Evolutionary conservation across 2,113 vertebrate genomes (phyloP), one percentile per base, ranked within the genome.

Genomic region (Stictonetta naevosa): DNA sequence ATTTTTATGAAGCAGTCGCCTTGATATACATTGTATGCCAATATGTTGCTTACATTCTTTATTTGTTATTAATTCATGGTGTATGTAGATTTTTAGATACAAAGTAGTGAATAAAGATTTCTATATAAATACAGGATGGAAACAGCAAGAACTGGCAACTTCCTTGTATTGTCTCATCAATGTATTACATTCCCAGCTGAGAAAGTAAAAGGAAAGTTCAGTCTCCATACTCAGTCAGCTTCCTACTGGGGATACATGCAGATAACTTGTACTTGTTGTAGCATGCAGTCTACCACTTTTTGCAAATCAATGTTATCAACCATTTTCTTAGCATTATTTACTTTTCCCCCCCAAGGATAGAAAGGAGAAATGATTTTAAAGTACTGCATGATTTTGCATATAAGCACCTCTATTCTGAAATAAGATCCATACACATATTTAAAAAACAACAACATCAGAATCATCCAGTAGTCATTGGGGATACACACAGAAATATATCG

Each of bases 1-100:
- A 21, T 21, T 66, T 76, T 62, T 34, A 64, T 36, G 29, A 83
- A 77, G 6, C 34, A 1, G 3, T 86, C 81, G 13, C 6, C 9
- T 50, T 83, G 60, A 77, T 77, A 56, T 3, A 71, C 3, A 1
- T 74, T 67, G 38, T 77, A 83, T 34, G 28, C 6, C 25, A 34
- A 10, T 13, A 18, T 21, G 10, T 36, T 66, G 23, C n/a, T 33
- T 83, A 64, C 31, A 68, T 83, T 83, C 7, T 48, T 66, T 50
- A 46, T 86, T 71, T 91, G 9, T 48, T 83, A 86, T 74, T 92
- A 86, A 83, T 75, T 80, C 11, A 31, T 55, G 5, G 55, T 69
- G 1, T 42, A 62, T n/a, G 4, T 59, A 55, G 12, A 5, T 13
- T 81, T 78, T 63, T 50, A 42, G 26, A 42, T 15, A 73, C 6